These are phyloP conservation scores for Pardosa pseudoannulata DNA, from an alignment of 2,888 invertebrate genomes.

Conservation along the genomic window DNA sequence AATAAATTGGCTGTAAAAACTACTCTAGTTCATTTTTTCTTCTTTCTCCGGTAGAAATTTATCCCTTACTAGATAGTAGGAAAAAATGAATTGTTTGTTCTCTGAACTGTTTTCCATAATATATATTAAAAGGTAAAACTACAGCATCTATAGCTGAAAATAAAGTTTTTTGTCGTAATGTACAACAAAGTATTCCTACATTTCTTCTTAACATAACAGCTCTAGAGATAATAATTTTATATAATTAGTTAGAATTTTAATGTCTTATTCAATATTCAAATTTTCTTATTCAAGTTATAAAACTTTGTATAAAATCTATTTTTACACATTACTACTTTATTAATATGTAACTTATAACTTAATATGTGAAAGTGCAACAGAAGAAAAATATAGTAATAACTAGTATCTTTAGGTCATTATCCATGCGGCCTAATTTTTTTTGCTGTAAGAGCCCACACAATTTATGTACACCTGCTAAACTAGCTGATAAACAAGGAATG, in stretches of 20 bases:
- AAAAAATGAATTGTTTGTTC: constrained; percentile 38
- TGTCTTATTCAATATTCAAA: too few relatives aligned
- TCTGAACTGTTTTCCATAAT: neutral
- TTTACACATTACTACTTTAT: too few relatives aligned
- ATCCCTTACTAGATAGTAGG: constrained; percentile 5
- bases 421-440: neutral
- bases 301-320: too few relatives aligned
- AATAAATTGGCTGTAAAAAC: constrained; percentile 16
- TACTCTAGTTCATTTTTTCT: neutral
- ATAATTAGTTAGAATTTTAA: too few relatives aligned
- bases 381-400: neutral
- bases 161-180: too few relatives aligned
- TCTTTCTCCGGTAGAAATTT: constrained; percentile 28
- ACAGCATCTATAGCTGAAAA: too few relatives aligned
- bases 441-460: neutral
- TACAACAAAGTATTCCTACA: too few relatives aligned
- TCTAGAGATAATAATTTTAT: too few relatives aligned
- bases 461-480: constrained; percentile 5
- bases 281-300: too few relatives aligned
- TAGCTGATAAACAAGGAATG: neutral
- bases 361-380: too few relatives aligned
- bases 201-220: too few relatives aligned
- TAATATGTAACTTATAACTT: too few relatives aligned
- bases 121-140: constrained; percentile 12
- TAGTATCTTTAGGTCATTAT: neutral